These are phyloP conservation scores for Lordiphosa andalusiaca DNA, from an alignment of 2,888 invertebrate species.

Conservation along the genomic window DNA sequence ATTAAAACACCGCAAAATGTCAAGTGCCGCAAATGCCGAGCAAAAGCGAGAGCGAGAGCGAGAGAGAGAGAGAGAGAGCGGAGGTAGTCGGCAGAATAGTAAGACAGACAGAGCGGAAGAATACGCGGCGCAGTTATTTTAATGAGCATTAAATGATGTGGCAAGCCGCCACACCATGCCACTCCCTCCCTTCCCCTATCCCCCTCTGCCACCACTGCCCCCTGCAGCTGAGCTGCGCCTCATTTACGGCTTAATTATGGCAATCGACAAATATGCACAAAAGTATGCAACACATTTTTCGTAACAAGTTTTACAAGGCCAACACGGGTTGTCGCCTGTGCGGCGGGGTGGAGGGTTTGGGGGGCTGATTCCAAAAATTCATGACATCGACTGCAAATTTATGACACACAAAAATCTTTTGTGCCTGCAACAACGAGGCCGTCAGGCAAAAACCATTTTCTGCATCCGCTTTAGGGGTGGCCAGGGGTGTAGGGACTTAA, in stretches of 20 bases:
- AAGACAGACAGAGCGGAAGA: slow-evolving; percentile 40
- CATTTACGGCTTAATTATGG: slow-evolving; percentile 69
- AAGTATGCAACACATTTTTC: slow-evolving; percentile 61
- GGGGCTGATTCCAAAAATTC: slow-evolving; percentile 41
- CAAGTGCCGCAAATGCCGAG: slow-evolving; percentile 49
- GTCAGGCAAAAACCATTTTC: slow-evolving; percentile 31
- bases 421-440: slow-evolving; percentile 25
- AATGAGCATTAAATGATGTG: slow-evolving; percentile 72
- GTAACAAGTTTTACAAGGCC: slow-evolving; percentile 38
- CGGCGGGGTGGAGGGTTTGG: slow-evolving; percentile 3
- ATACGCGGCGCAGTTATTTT: slow-evolving; percentile 60
- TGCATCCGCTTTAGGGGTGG: slow-evolving; percentile 11
- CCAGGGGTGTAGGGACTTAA: not conserved
- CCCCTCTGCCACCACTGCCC: not conserved
- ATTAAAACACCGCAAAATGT: slow-evolving; percentile 70
- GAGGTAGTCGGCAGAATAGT: slow-evolving; percentile 13
- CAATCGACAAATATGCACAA: slow-evolving; percentile 63
- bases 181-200: not conserved
- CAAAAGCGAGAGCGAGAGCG: no score
- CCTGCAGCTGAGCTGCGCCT: slow-evolving; percentile 21
- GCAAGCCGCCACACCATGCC: slow-evolving; percentile 41
- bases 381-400: slow-evolving; percentile 63
- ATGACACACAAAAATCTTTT: slow-evolving; percentile 58
- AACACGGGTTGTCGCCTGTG: not conserved
- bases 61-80: not conserved